These are phyloP conservation scores for Drymonia ruficornis DNA, from an alignment of 2,888 invertebrate genomes.

Conservation along the genomic window DNA sequence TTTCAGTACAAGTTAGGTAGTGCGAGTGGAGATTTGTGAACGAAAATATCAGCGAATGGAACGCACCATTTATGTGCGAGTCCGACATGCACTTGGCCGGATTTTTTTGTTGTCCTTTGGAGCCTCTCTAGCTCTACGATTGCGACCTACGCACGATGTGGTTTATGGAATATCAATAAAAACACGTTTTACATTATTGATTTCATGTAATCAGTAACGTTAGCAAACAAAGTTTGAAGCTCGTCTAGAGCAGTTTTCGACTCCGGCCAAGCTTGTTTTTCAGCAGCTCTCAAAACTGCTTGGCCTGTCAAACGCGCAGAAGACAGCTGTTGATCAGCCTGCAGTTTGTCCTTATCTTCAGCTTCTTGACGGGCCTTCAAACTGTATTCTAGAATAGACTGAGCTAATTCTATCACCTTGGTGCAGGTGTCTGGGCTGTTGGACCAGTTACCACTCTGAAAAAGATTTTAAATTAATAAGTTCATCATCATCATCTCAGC, in stretches of 20 bases:
- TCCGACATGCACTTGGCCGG: too few relatives aligned
- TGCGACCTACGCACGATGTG: too few relatives aligned
- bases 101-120: too few relatives aligned
- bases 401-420: conserved; percentile 86
- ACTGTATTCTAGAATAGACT: conserved; percentile 84
- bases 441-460: conserved; percentile 81
- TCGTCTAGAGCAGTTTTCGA: conserved; percentile 57
- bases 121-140: too few relatives aligned
- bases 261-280: conserved; percentile 76
- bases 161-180: neutral
- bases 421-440: conserved; percentile 84
- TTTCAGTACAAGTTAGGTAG: too few relatives aligned
- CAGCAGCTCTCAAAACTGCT: conserved; percentile 79
- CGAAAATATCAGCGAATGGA: too few relatives aligned
- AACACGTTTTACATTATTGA: conserved; percentile 58
- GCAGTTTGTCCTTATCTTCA: conserved; percentile 74
- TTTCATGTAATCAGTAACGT: conserved; percentile 76
- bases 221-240: conserved; percentile 57
- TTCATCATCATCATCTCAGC: neutral
- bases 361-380: conserved; percentile 79
- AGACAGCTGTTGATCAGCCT: conserved; percentile 83
- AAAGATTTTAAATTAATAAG: conserved; percentile 18
- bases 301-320: conserved; percentile 85
- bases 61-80: too few relatives aligned
- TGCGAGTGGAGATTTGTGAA: too few relatives aligned